Base-by-base conservation (phyloP, 2,888 invertebrate genomes). In the Dynastes grantii region DNA sequence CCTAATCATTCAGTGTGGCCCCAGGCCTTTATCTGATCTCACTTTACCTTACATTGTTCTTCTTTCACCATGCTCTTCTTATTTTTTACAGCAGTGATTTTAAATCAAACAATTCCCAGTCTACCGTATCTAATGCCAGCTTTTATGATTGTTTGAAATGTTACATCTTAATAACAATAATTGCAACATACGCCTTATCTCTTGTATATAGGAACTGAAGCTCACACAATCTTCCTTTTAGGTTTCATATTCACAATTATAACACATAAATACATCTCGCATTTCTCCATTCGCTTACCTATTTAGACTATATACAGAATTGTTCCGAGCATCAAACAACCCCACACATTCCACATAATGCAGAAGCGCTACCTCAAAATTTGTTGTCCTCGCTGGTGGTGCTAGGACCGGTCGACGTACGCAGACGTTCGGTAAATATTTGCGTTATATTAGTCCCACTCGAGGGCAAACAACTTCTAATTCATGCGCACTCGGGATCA, bases 391-490 rank as follows among this genome's bases (percentile, higher is more conserved):
- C 27, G 27, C 49, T 61, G 61, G 61, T 61, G 61, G 61, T 61
- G 61, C 8, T 11, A 27, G 27, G 8, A 29, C 29, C 61, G 61
- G 22, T 51, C 68, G 13, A 22, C 22, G 29, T 16, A 27, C 45
- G 49, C 49, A 68, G 68, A 68, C 68, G 27, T 49, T 49, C 27
- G 16, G 68, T 68, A 68, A 68, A 68, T 68, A 68, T 68, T 68
- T 68, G 68, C 45, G 49, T 68, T 68, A 68, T 49, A 68, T 68
- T 68, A 68, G 68, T 49, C 9, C 68, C 51, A 49, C 49, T 27
- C 68, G 45, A 49, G 51, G 68, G 68, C 68, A 49, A 68, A 68
- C 49, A 68, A 68, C 68, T 51, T 68, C 49, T 68, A 68, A 68
- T 68, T 68, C 61, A 27, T 27, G 29, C 27, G 27, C 61, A 4